Evolutionary conservation across 1,140 invertebrate genomes (phyloP).

Genomic region (Acromyrmex heyeri): DNA sequence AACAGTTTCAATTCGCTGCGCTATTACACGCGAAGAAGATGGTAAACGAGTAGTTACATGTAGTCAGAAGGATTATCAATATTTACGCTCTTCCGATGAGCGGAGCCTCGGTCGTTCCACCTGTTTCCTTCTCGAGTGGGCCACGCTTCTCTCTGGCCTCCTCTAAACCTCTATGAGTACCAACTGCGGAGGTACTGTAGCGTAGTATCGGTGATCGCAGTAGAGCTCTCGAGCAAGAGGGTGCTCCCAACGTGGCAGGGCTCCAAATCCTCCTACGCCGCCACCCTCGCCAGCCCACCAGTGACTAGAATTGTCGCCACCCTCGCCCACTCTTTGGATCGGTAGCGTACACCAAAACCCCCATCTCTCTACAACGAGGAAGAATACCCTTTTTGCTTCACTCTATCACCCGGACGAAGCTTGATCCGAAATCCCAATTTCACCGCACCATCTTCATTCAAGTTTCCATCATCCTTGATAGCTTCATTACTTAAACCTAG

Average conservation of each 20-base stretch:
- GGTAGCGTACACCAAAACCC: slow-evolving; percentile 32
- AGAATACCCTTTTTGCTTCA: slow-evolving; percentile 49
- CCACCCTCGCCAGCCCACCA: slow-evolving; percentile 59
- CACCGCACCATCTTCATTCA: slow-evolving; percentile 40
- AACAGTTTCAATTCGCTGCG: slow-evolving; percentile 12
- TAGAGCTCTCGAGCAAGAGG: slow-evolving; percentile 84
- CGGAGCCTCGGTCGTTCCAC: slow-evolving; percentile 76
- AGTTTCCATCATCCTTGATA: slow-evolving; percentile 18
- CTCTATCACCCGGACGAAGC: slow-evolving; percentile 57
- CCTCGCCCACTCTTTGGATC: slow-evolving; percentile 35
- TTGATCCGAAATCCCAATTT: slow-evolving; percentile 57
- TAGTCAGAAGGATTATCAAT: slow-evolving; percentile 83
- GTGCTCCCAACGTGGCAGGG: slow-evolving; percentile 84
- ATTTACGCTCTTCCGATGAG: slow-evolving; percentile 81
- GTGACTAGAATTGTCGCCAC: slow-evolving; percentile 59
- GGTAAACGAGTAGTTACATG: slow-evolving; percentile 67
- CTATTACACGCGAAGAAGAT: slow-evolving; percentile 38
- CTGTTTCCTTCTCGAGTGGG: slow-evolving; percentile 80
- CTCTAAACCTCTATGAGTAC: slow-evolving; percentile 78
- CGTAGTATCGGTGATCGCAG: slow-evolving; percentile 86
- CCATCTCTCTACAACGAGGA: slow-evolving; percentile 47
- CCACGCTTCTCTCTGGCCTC: slow-evolving; percentile 74
- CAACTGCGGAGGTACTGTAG: slow-evolving; percentile 78
- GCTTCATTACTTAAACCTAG: slow-evolving; percentile 7
- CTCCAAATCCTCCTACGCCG: slow-evolving; percentile 83